Conservation (phyloP, 2,888 invertebrate genomes). For the Ormyrus rosae region DNA sequence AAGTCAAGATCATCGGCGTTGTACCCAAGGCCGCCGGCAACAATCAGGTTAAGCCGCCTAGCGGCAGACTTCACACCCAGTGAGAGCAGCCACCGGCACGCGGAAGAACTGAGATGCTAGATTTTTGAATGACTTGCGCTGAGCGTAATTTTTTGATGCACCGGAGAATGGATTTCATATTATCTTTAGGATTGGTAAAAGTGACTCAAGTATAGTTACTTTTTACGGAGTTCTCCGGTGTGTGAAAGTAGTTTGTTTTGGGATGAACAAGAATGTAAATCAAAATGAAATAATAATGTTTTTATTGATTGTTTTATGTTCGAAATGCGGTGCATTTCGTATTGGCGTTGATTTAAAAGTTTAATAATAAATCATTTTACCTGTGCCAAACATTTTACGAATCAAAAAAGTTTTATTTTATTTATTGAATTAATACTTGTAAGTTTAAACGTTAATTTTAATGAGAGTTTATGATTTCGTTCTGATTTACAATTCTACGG, state of each 20-base stretch:
- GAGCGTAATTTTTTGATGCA: too few species aligned
- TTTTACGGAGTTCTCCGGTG: background rate
- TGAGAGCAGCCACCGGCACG: constrained; percentile 57
- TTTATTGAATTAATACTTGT: too few species aligned
- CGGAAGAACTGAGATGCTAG: too few species aligned
- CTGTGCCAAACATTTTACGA: constrained; percentile 2
- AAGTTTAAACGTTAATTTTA: too few species aligned
- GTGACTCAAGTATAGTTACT: too few species aligned
- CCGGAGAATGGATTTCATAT: too few species aligned
- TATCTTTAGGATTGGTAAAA: too few species aligned
- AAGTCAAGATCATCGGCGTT: constrained; percentile 89
- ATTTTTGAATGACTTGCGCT: too few species aligned
- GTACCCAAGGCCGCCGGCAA: constrained; percentile 81
- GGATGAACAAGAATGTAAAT: constrained; percentile 32
- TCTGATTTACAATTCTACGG: constrained; percentile 22
- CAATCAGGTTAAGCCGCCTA: constrained; percentile 74
- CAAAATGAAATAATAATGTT: constrained; percentile 40
- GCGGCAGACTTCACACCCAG: constrained; percentile 77
- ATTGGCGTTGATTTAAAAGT: background rate
- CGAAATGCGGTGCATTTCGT: background rate
- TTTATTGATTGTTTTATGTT: background rate
- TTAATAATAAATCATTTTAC: background rate
- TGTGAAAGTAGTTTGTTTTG: background rate
- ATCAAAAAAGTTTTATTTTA: background rate
- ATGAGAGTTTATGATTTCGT: constrained; percentile 24